A percentile compares a stretch with the other conserved stretches of the same genome.
phyloP scores from a whole-genome alignment of 2,113 vertebrate genomes.

The Actenoides lindsayi region DNA sequence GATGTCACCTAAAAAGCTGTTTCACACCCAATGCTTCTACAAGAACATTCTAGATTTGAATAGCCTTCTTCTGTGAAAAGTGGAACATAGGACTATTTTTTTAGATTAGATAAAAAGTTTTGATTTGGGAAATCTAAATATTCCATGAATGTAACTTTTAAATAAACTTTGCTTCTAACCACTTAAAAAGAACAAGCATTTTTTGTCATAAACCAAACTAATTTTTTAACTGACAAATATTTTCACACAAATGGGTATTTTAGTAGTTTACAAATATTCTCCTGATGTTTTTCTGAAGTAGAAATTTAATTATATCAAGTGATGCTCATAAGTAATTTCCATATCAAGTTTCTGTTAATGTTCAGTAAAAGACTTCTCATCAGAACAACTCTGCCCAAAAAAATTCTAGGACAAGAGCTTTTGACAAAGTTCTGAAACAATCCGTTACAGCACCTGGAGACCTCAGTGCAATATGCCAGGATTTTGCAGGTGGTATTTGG shows the following conservation, averaged over 20 bases:
- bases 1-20: not conserved
- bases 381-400: not conserved
- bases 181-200: not conserved
- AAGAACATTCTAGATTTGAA: not conserved
- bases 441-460: not conserved
- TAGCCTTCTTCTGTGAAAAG: not conserved
- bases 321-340: not conserved
- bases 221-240: not conserved
- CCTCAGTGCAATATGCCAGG: accelerated
- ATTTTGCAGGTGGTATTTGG: not conserved
- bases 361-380: not conserved
- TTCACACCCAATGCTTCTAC: not conserved
- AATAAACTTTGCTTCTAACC: not conserved
- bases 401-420: not conserved
- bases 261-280: not conserved
- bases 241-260: not conserved
- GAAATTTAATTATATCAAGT: not conserved
- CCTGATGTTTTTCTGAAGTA: not conserved
- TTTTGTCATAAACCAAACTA: not conserved
- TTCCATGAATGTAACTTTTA: not conserved
- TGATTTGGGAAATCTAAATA: not conserved
- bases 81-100: not conserved
- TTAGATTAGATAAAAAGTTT: not conserved
- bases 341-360: not conserved
- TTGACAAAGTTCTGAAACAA: not conserved